Evolutionary conservation across 1,140 invertebrate species (phyloP).

Genomic region (Drosophila subobscura): DNA sequence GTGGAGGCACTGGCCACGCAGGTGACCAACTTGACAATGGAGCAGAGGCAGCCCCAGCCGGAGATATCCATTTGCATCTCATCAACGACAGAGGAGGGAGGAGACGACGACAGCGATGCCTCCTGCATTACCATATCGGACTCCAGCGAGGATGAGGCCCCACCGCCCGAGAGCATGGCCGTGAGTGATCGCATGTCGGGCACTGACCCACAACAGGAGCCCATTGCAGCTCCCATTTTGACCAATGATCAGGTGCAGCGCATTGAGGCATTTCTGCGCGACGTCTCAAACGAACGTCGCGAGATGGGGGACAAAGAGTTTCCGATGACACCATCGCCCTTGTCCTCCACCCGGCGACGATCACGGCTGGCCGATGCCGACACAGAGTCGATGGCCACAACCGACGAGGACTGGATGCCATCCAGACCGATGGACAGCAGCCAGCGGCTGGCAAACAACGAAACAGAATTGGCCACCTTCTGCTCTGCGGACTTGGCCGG

Average conservation of each 20-base stretch:
- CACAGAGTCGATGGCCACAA: conserved; percentile 70
- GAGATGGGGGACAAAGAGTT: conserved; percentile 15
- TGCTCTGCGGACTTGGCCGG: too few relatives aligned
- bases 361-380: conserved; percentile 63
- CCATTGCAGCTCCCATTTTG: conserved; percentile 20
- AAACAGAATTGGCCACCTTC: not conserved
- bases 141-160: conserved; percentile 41
- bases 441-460: conserved; percentile 1
- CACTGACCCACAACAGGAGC: not conserved
- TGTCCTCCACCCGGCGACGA: conserved; percentile 1
- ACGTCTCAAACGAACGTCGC: conserved; percentile 61
- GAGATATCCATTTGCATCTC: conserved; percentile 65
- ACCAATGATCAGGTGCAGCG: conserved; percentile 53
- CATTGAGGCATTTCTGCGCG: conserved; percentile 71
- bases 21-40: conserved; percentile 56
- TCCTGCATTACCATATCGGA: conserved; percentile 73
- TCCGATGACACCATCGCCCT: not conserved
- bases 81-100: conserved; percentile 57
- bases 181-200: conserved; percentile 19
- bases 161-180: conserved; percentile 46
- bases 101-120: conserved; percentile 15
- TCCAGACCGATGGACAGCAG: conserved; percentile 26
- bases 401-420: conserved; percentile 37
- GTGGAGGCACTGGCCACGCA: conserved; percentile 41
- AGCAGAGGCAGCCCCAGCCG: conserved; percentile 5